Evolutionary conservation across 2,113 vertebrate genomes (phyloP).

Genomic region (Peromyscus maniculatus): DNA sequence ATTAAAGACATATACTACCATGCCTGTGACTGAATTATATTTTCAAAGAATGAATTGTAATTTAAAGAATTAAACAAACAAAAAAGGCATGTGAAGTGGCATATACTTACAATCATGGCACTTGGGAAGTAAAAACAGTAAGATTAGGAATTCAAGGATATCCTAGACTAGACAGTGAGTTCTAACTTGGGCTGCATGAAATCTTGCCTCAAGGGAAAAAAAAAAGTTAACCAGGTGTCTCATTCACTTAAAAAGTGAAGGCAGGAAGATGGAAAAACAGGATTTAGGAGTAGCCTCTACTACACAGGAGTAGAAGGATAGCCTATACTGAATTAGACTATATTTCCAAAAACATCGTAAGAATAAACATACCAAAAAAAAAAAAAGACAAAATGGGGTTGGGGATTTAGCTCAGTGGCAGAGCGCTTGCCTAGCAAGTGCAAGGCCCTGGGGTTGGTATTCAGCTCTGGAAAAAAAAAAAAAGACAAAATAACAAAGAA

Average conservation of each 20-base stretch:
- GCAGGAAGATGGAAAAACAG: background rate
- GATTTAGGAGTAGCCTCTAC: background rate
- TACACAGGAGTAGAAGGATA: background rate
- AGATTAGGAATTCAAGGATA: background rate
- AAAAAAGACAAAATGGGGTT: too few species aligned
- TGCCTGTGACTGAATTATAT: background rate
- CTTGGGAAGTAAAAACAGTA: too few species aligned
- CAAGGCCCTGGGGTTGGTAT: too few species aligned
- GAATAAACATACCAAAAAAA: background rate
- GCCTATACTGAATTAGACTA: background rate
- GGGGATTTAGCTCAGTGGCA: too few species aligned
- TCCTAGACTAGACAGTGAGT: background rate
- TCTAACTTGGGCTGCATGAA: background rate
- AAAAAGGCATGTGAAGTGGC: background rate
- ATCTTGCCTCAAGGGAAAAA: background rate
- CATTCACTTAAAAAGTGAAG: background rate
- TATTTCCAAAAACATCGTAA: background rate
- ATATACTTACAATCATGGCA: background rate
- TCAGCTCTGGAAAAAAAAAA: too few species aligned
- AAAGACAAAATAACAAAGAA: too few species aligned
- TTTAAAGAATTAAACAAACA: constrained; percentile 10
- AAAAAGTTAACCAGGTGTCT: background rate
- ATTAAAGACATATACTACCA: background rate
- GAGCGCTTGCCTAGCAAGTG: too few species aligned
- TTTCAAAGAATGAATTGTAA: constrained; percentile 28